Evolutionary conservation across 1,140 invertebrate species (phyloP).

Genomic region (Drosophila santomea): DNA sequence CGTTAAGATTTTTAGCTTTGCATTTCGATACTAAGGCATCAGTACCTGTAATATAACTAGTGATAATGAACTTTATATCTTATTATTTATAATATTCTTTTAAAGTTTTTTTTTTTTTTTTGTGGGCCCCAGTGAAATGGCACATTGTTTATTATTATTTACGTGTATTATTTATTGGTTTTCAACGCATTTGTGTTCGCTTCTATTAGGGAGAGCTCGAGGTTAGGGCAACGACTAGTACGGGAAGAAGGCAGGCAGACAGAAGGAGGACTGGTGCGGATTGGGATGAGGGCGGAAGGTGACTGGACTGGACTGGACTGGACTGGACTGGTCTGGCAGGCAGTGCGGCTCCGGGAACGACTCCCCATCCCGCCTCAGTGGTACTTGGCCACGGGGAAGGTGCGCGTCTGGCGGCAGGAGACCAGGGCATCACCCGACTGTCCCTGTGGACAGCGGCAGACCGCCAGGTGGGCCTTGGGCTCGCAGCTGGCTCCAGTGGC

Average conservation of each 20-base stretch:
- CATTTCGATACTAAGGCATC: no score
- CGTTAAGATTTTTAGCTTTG: not conserved
- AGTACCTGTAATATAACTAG: no score
- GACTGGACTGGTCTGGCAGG: slow-evolving; percentile 53
- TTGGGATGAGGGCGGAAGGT: slow-evolving; percentile 5
- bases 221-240: slow-evolving; percentile 50
- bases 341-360: slow-evolving; percentile 50
- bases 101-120: no score
- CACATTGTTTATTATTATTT: slow-evolving; percentile 24
- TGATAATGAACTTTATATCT: no score
- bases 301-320: slow-evolving; percentile 42
- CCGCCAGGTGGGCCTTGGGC: slow-evolving; percentile 88
- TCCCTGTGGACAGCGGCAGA: slow-evolving; percentile 93
- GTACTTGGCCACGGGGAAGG: slow-evolving; percentile 82
- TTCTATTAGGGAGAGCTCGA: slow-evolving; percentile 12
- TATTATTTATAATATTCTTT: no score
- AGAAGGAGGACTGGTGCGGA: not conserved
- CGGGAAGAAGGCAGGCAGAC: slow-evolving; percentile 7
- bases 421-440: slow-evolving; percentile 90
- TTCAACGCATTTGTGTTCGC: slow-evolving; percentile 8
- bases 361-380: slow-evolving; percentile 40
- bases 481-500: slow-evolving; percentile 86
- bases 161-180: slow-evolving; percentile 31
- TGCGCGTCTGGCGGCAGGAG: slow-evolving; percentile 78
- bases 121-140: not conserved